These are phyloP conservation scores for Anodontia alba DNA, from an alignment of 2,888 invertebrate genomes.

Conservation along the genomic window DNA sequence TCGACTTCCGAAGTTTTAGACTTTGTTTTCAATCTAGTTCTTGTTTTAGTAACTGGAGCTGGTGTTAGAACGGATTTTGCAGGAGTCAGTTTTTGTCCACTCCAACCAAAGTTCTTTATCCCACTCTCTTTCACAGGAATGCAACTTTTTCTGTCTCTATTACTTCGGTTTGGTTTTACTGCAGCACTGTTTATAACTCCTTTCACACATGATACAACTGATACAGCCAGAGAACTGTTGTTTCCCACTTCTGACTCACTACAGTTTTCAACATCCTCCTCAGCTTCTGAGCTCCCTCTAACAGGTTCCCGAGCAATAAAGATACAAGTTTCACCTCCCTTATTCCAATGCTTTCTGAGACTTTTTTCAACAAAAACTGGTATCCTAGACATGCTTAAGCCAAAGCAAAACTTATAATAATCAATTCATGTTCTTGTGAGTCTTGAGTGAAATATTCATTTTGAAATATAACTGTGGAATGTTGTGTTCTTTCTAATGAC, in stretches of 20 bases:
- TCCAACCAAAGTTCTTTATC: background rate
- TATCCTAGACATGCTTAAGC: conserved; percentile 50
- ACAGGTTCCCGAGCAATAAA: conserved; percentile 56
- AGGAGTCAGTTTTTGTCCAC: conserved; percentile 24
- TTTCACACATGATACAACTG: conserved; percentile 52
- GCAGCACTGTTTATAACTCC: conserved; percentile 37
- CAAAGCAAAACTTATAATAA: background rate
- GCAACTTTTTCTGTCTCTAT: background rate
- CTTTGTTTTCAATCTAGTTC: conserved; percentile 22
- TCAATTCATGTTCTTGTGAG: background rate
- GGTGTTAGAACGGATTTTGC: conserved; percentile 44
- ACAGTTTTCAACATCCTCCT: conserved; percentile 2
- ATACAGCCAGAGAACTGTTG: conserved; percentile 30
- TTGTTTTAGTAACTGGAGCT: conserved; percentile 33
- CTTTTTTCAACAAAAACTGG: conserved; percentile 57
- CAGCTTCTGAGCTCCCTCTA: conserved; percentile 23
- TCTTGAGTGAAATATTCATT: background rate
- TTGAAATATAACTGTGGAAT: background rate
- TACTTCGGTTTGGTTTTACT: background rate
- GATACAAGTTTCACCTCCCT: conserved; percentile 39
- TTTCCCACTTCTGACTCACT: background rate
- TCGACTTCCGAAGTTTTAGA: background rate
- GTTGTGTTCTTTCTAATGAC: too few species aligned
- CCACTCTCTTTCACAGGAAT: conserved; percentile 1
- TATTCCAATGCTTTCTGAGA: conserved; percentile 48